Evolutionary conservation across 92 coral and sea anemone genomes (phyloP).

Genomic region (Epizoanthus rinbou): DNA sequence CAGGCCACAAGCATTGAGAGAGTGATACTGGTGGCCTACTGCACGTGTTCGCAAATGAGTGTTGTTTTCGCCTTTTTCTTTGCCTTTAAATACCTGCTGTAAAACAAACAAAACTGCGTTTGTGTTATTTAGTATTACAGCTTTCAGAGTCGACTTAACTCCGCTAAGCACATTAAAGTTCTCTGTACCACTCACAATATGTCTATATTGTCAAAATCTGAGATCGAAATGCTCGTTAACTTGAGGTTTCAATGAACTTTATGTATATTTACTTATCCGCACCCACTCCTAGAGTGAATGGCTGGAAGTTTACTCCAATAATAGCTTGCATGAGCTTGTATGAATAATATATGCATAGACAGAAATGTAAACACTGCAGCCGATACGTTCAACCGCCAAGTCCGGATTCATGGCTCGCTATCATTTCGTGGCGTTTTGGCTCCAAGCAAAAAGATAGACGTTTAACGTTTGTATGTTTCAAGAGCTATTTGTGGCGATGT

Average conservation of each 20-base stretch:
- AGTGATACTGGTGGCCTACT: not conserved
- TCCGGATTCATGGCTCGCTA: not conserved
- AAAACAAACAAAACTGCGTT: slow-evolving; percentile 22
- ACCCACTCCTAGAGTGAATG: slow-evolving; percentile 31
- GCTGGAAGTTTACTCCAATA: slow-evolving; percentile 23
- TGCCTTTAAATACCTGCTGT: slow-evolving; percentile 36
- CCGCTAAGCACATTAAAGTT: too few relatives aligned
- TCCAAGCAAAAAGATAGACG: not conserved
- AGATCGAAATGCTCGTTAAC: not conserved
- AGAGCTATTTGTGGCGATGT: not conserved
- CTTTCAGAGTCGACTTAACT: not conserved
- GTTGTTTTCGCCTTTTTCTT: slow-evolving; percentile 20
- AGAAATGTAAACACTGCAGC: slow-evolving; percentile 35
- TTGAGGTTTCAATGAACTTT: not conserved
- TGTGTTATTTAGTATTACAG: slow-evolving; percentile 5
- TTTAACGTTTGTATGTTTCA: not conserved
- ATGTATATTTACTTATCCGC: not conserved
- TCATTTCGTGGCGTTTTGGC: too few relatives aligned
- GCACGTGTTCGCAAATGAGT: slow-evolving; percentile 25
- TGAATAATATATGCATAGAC: slow-evolving; percentile 41
- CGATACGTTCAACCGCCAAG: slow-evolving; percentile 16
- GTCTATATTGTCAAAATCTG: not conserved
- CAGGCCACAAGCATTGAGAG: not conserved
- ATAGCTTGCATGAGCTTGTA: slow-evolving; percentile 16
- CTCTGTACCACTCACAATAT: not conserved